phyloP scores from a whole-genome alignment of 2,888 invertebrate species.

The Saturnia pavonia region DNA sequence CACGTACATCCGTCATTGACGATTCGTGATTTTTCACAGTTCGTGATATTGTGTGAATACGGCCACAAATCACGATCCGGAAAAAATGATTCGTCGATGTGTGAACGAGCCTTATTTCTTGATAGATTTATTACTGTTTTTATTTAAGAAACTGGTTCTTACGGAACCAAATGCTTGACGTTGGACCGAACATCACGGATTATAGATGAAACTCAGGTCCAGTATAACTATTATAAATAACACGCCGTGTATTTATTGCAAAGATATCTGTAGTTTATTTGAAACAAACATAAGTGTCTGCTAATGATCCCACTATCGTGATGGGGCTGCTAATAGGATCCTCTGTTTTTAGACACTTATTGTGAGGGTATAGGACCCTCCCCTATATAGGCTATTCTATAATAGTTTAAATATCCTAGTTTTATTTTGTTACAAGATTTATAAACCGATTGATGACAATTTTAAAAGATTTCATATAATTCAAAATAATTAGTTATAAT shows the following conservation, averaged over 20 bases:
- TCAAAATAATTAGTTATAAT: not conserved
- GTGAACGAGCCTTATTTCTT: too few species aligned
- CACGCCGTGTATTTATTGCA: not conserved
- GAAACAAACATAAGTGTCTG: too few species aligned
- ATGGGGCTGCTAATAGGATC: not conserved
- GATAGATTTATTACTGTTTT: not conserved
- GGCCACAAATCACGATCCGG: too few species aligned
- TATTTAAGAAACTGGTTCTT: not conserved
- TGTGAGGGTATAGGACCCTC: too few species aligned
- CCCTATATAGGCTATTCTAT: too few species aligned
- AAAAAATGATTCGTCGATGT: too few species aligned
- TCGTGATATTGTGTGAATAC: too few species aligned
- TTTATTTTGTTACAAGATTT: not conserved
- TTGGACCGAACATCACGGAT: not conserved
- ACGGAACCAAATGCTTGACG: not conserved
- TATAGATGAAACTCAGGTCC: not conserved
- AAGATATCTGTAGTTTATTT: not conserved
- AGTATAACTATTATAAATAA: not conserved
- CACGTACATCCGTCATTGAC: too few species aligned
- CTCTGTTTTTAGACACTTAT: not conserved
- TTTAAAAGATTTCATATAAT: not conserved
- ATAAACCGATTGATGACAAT: not conserved
- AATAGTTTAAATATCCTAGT: too few species aligned
- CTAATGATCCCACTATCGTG: too few species aligned
- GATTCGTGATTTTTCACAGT: too few species aligned